Evolutionary conservation across 2,888 invertebrate species (phyloP).

Genomic region (Spodoptera exigua): DNA sequence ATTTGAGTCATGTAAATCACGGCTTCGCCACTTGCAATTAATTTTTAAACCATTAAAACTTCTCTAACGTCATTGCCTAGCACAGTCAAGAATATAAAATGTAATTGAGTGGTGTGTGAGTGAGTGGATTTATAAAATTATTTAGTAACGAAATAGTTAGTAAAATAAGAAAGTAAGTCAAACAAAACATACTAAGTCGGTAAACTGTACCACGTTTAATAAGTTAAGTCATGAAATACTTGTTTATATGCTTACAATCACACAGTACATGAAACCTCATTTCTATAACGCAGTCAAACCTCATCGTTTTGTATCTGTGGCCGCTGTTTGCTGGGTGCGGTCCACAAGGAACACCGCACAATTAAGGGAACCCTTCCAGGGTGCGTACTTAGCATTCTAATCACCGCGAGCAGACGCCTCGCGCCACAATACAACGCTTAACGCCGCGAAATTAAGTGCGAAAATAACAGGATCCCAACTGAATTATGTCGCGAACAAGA

Average conservation of each 20-base stretch:
- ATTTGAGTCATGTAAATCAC: constrained; percentile 83
- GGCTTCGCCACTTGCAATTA: constrained; percentile 83
- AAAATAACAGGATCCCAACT: constrained; percentile 78
- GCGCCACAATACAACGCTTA: constrained; percentile 82
- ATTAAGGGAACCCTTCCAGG: constrained; percentile 83
- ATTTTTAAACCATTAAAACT: constrained; percentile 78
- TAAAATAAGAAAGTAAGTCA: too few relatives aligned
- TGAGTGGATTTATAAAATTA: too few relatives aligned
- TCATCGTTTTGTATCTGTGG: constrained; percentile 47
- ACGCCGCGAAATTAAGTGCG: constrained; percentile 82
- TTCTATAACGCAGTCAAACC: constrained; percentile 43
- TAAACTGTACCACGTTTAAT: too few relatives aligned
- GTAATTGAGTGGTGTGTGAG: constrained; percentile 35
- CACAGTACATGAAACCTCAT: constrained; percentile 21
- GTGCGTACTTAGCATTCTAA: constrained; percentile 85
- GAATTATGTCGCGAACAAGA: constrained; percentile 76
- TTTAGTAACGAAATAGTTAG: too few relatives aligned
- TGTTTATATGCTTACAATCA: constrained; percentile 1
- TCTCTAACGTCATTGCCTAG: constrained; percentile 66
- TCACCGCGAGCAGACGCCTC: constrained; percentile 78
- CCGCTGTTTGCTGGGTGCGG: constrained; percentile 70
- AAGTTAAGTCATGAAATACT: too few relatives aligned
- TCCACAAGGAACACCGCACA: constrained; percentile 77
- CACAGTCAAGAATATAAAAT: constrained; percentile 47
- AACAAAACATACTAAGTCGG: too few relatives aligned